A percentile compares a stretch with the other conserved stretches of the same genome.
Evolutionary conservation across 1,140 invertebrate species (phyloP).

Genomic region (Battus philenor): DNA sequence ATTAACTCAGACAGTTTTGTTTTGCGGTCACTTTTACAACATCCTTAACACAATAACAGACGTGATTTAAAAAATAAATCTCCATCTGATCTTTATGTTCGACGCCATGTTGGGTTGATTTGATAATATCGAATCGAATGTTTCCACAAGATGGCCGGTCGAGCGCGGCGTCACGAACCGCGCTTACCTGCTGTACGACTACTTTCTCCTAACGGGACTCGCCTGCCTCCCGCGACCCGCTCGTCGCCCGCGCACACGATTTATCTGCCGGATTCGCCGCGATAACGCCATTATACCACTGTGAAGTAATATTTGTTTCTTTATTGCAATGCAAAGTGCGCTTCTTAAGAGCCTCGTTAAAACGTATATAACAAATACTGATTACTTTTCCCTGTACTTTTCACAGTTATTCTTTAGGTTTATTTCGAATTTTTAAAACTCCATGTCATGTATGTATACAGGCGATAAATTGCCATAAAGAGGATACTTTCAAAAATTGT

Average conservation of each 20-base stretch:
- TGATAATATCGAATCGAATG: slow-evolving; percentile 37
- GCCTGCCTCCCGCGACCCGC: slow-evolving; percentile 24
- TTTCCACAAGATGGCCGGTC: slow-evolving; percentile 27
- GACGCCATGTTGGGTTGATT: slow-evolving; percentile 25
- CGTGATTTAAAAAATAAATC: slow-evolving; percentile 14
- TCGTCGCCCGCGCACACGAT: slow-evolving; percentile 32
- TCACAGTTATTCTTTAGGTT: no score
- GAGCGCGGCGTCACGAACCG: slow-evolving; percentile 46
- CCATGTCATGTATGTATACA: no score
- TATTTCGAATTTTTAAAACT: no score
- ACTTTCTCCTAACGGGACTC: slow-evolving; percentile 73
- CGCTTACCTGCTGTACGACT: slow-evolving; percentile 54
- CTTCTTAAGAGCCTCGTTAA: no score
- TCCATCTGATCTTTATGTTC: slow-evolving; percentile 21
- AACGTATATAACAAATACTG: no score
- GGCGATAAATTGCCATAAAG: no score
- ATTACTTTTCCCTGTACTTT: background rate
- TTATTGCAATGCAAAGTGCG: no score
- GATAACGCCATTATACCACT: slow-evolving; percentile 43
- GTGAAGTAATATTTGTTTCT: slow-evolving; percentile 37
- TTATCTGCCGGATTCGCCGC: slow-evolving; percentile 51
- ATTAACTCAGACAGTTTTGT: no score
- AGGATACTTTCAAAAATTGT: no score
- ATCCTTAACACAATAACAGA: no score
- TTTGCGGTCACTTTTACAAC: no score